Conservation (phyloP, 2,797 vertebrate genomes). For the Siniperca obscura region DNA sequence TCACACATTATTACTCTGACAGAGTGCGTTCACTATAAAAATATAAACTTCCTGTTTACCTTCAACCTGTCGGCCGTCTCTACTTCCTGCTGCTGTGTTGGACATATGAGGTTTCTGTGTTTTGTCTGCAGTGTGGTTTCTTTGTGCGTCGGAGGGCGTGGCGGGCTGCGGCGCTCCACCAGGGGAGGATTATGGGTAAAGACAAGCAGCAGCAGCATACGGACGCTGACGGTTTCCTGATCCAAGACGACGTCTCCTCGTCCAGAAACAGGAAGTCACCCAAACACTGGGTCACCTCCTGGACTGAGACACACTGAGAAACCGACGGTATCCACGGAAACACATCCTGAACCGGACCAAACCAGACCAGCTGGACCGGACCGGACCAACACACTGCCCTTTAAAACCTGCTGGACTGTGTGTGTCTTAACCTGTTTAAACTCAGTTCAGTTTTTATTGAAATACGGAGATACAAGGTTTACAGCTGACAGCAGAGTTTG, state of each 20-base stretch:
- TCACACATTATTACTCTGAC: no score
- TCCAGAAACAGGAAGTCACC: constrained; percentile 45
- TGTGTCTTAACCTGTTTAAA: neutral
- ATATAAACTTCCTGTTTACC: no score
- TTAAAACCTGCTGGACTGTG: neutral
- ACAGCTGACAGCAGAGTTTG: neutral
- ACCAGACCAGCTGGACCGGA: neutral
- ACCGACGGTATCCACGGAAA: neutral
- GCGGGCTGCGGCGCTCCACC: constrained; percentile 84
- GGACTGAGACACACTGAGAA: constrained; percentile 81
- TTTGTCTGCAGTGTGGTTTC: constrained; percentile 88
- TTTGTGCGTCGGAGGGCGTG: constrained; percentile 85
- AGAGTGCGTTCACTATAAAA: no score
- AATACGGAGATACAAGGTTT: neutral
- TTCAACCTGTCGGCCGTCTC: no score
- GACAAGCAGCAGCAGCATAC: constrained; percentile 76
- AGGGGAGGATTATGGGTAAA: constrained; percentile 88
- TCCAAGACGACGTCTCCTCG: constrained; percentile 68
- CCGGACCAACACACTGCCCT: constrained; percentile 2
- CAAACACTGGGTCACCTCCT: constrained; percentile 91
- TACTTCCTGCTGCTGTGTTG: neutral
- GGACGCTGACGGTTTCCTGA: constrained; percentile 81
- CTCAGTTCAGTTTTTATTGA: neutral
- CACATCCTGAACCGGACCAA: neutral
- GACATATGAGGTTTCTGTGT: neutral